Conservation (phyloP, 2,888 invertebrate species). For the Chydorus sphaericus region DNA sequence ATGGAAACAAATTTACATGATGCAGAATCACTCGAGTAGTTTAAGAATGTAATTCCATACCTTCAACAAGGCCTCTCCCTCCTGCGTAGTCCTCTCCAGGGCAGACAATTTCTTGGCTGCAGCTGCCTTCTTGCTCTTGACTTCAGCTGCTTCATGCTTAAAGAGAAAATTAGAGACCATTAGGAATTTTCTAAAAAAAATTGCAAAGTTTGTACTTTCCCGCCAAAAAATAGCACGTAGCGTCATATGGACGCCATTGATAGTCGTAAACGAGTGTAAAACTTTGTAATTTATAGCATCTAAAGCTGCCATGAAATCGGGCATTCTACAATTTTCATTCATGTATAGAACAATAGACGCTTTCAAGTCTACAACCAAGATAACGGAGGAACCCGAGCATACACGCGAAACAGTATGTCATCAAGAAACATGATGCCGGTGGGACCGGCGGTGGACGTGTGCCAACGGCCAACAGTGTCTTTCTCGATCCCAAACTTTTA, state of each 20-base stretch:
- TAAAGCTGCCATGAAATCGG: neutral
- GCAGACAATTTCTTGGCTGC: slow-evolving; percentile 35
- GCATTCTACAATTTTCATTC: neutral
- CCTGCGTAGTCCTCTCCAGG: slow-evolving; percentile 35
- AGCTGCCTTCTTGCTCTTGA: slow-evolving; percentile 6
- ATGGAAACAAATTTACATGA: neutral
- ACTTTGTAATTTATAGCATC: no score
- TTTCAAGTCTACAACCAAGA: neutral
- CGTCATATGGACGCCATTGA: neutral
- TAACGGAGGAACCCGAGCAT: no score
- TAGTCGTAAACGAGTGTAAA: neutral
- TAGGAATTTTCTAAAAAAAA: neutral
- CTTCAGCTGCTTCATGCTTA: slow-evolving; percentile 1
- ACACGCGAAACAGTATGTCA: no score
- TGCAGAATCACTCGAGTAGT: slow-evolving; percentile 6
- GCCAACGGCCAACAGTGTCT: neutral
- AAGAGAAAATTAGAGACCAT: neutral
- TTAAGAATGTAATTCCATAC: slow-evolving; percentile 25
- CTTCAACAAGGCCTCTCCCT: slow-evolving; percentile 38
- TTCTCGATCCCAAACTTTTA: neutral
- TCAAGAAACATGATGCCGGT: no score
- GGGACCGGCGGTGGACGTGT: neutral
- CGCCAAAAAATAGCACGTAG: neutral
- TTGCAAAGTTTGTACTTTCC: neutral
- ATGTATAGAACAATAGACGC: no score